Percentiles rank a stretch among this genome's conserved stretches.
phyloP scores from a whole-genome alignment of 2,888 invertebrate genomes.

The Notodonta ziczac region DNA sequence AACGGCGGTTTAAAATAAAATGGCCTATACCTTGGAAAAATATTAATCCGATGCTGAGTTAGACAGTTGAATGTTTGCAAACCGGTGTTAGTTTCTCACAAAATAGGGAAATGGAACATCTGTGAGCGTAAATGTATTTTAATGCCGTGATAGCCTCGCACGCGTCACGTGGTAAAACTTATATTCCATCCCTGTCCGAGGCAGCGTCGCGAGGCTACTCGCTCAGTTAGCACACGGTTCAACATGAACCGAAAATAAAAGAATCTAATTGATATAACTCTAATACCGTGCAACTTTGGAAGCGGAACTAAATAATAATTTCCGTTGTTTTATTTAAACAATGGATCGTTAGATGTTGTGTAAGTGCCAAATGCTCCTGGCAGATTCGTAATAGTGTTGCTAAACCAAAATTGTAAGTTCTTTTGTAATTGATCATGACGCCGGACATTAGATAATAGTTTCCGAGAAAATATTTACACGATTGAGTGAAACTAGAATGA shows the following conservation, averaged over 20 bases:
- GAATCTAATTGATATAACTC: conserved; percentile 33
- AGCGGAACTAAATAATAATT: conserved; percentile 66
- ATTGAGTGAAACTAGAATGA: not conserved
- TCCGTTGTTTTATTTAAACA: conserved; percentile 53
- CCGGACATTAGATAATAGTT: conserved; percentile 36
- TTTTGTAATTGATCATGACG: conserved; percentile 43
- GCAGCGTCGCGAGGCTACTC: no score
- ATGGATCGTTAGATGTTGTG: conserved; percentile 54
- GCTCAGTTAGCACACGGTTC: no score
- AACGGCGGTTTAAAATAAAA: no score
- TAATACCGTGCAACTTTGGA: conserved; percentile 50
- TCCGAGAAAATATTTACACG: conserved; percentile 11
- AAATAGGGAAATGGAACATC: no score
- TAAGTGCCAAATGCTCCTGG: conserved; percentile 37
- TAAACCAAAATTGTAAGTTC: conserved; percentile 38
- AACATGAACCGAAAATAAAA: conserved; percentile 24
- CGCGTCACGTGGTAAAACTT: no score
- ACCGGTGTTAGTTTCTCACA: no score
- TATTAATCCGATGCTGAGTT: no score
- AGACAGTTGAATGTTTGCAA: no score
- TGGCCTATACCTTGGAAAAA: no score
- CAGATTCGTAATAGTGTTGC: conserved; percentile 28
- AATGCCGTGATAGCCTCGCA: no score
- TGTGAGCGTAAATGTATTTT: no score
- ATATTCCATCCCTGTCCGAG: conserved; percentile 9